Evolutionary conservation across 2,113 vertebrate species (phyloP).

Genomic region (Halcyon senegalensis): DNA sequence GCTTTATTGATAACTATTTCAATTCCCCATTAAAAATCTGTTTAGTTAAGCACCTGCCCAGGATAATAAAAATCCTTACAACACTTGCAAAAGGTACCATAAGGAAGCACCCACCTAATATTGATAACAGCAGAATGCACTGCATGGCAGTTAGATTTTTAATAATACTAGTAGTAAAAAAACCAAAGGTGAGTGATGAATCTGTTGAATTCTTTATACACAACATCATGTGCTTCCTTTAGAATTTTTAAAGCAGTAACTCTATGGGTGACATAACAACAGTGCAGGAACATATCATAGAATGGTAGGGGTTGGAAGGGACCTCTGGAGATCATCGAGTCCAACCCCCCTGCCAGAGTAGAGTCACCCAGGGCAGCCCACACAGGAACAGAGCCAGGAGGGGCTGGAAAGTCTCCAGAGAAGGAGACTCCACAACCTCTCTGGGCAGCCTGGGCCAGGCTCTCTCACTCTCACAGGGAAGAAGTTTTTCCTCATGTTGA

Average conservation of each 20-base stretch:
- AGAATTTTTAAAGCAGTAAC: neutral
- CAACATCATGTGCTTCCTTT: neutral
- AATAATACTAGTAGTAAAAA: neutral
- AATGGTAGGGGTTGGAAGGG: too few relatives aligned
- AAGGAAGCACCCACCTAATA: neutral
- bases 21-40: neutral
- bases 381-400: too few relatives aligned
- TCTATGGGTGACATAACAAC: neutral
- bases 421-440: too few relatives aligned
- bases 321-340: too few relatives aligned
- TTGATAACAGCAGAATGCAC: neutral
- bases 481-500: too few relatives aligned
- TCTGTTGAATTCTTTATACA: neutral
- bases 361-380: too few relatives aligned
- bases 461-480: too few relatives aligned
- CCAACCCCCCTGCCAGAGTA: too few relatives aligned
- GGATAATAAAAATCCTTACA: neutral
- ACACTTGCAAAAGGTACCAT: neutral
- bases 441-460: too few relatives aligned
- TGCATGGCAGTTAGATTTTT: neutral
- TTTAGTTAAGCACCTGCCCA: neutral
- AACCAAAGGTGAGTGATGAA: accelerated
- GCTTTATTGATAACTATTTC: neutral
- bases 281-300: neutral
- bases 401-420: too few relatives aligned